These are phyloP conservation scores for Irena cyanogastra DNA, from an alignment of 2,113 vertebrate species.

Conservation along the genomic window DNA sequence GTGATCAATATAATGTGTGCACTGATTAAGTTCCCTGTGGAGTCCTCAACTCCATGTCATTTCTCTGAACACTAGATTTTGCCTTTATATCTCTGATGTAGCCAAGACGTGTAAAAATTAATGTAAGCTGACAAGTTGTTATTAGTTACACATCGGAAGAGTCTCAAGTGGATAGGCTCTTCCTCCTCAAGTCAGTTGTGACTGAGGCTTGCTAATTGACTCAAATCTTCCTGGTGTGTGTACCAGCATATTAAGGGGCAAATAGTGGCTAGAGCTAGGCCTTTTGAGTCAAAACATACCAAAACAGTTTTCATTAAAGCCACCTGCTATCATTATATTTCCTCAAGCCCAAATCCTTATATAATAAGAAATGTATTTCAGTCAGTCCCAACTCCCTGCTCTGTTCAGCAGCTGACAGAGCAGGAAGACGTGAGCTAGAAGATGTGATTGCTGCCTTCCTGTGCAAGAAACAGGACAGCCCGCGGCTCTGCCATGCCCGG, in stretches of 20 bases:
- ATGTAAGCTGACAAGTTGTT: constrained; percentile 35
- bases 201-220: neutral
- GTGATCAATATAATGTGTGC: neutral
- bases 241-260: neutral
- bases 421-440: neutral
- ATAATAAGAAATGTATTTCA: neutral
- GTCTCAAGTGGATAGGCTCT: constrained; percentile 5
- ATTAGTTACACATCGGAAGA: constrained; percentile 18
- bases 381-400: neutral
- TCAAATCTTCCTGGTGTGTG: neutral
- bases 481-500: neutral
- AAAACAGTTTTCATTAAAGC: neutral
- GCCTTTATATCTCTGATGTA: neutral
- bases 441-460: accelerated
- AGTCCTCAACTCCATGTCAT: neutral
- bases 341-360: neutral
- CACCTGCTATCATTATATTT: neutral
- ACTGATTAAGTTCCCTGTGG: neutral
- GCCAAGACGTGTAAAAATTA: constrained; percentile 14
- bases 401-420: neutral
- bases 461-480: neutral
- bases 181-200: neutral
- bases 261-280: neutral
- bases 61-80: neutral
- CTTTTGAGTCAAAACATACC: neutral